Conservation (phyloP, 1,140 invertebrate genomes). For the Drosophila equinoxialis region DNA sequence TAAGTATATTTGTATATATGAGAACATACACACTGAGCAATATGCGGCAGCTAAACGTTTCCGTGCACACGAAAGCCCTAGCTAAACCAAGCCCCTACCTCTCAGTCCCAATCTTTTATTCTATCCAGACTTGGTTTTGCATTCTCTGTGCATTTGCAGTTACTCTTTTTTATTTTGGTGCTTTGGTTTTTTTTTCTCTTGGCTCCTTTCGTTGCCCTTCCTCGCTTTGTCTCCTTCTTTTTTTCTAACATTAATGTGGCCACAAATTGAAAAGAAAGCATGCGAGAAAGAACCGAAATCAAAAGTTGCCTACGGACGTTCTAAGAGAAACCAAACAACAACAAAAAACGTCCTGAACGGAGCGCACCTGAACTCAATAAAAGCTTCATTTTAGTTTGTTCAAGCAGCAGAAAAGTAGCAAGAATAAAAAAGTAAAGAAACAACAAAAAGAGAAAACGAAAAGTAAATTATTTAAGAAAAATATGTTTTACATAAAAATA, state of each 20-base stretch:
- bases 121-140: constrained; percentile 34
- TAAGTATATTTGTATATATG: background rate
- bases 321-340: constrained; percentile 11
- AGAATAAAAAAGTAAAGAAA: constrained; percentile 39
- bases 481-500: constrained; percentile 82
- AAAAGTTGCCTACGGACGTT: constrained; percentile 43
- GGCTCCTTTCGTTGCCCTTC: background rate
- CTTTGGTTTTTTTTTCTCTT: constrained; percentile 64
- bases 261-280: constrained; percentile 78
- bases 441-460: constrained; percentile 44
- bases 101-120: background rate
- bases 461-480: constrained; percentile 82
- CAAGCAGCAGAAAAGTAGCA: constrained; percentile 76
- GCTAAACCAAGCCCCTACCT: constrained; percentile 8
- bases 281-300: constrained; percentile 52
- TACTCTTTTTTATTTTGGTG: constrained; percentile 71
- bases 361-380: constrained; percentile 78
- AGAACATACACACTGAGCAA: constrained; percentile 43
- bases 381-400: constrained; percentile 79
- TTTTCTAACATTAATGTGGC: constrained; percentile 78
- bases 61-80: constrained; percentile 70
- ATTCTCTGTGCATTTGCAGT: constrained; percentile 24
- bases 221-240: background rate
- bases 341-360: background rate
- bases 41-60: constrained; percentile 77